Percentiles rank a stretch among this genome's conserved stretches.
These are phyloP conservation scores for Danionella cerebrum DNA, from an alignment of 2,113 vertebrate genomes.

Conservation along the genomic window DNA sequence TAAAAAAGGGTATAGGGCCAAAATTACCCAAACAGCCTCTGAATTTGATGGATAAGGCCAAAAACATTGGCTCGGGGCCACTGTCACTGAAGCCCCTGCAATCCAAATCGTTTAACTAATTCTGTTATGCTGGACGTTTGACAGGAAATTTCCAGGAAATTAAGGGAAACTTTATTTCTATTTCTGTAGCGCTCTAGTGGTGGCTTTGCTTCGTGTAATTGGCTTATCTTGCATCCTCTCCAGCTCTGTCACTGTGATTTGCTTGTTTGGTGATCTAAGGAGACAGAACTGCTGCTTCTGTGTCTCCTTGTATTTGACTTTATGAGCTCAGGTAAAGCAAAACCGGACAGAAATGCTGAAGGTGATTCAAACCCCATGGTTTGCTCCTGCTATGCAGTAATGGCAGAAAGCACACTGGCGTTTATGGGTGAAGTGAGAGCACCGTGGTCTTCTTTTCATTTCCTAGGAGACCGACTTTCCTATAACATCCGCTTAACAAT, in stretches of 20 bases:
- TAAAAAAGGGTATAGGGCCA: constrained; percentile 42
- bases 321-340: constrained; percentile 26
- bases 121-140: constrained; percentile 14
- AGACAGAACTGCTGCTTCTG: constrained; percentile 39
- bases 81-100: constrained; percentile 30
- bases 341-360: constrained; percentile 11
- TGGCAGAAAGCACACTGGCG: neutral
- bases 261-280: constrained; percentile 35
- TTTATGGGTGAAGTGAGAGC: neutral
- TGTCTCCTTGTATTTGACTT: constrained; percentile 40
- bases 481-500: neutral
- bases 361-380: neutral
- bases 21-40: constrained; percentile 40
- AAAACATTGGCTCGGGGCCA: constrained; percentile 2
- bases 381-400: constrained; percentile 1
- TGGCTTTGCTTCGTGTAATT: constrained; percentile 32
- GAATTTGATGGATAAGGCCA: constrained; percentile 21
- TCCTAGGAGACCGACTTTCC: neutral
- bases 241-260: constrained; percentile 37
- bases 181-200: neutral
- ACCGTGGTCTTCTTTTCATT: neutral
- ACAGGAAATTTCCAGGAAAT: neutral
- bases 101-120: constrained; percentile 5
- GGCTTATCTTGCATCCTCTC: constrained; percentile 30
- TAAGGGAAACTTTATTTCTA: neutral